Evolutionary conservation across 2,888 invertebrate genomes (phyloP), one percentile per base, ranked within the genome.

Genomic region (Hylaea fasciaria): DNA sequence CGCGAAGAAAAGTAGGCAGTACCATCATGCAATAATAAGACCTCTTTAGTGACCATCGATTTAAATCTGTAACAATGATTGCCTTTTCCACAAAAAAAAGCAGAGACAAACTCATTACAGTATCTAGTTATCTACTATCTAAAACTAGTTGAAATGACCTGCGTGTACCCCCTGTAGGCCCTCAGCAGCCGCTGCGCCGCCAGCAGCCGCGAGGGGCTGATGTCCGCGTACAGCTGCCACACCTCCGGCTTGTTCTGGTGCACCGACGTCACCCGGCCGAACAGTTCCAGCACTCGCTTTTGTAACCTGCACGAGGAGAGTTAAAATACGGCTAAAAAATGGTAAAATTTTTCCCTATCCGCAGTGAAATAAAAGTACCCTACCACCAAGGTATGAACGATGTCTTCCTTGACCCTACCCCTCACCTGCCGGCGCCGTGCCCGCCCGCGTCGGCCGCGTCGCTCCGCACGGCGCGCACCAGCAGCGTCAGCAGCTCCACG

Each of bases 141-240:
- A 22, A 22, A 2, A 22, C 22, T 22, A 32, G 32, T 9, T 1
- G n/a, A n/a, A 2, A 3, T 37, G 7, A 94, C 93, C 81, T 95
- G 94, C n/a, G 95, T 95, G 65, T 93, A 94, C 0, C 95, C 95
- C 53, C 95, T 94, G 78, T 96, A 96, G 0, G 97, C 95, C 80
- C 96, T 95, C 68, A 97, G 95, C 16, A 97, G 90, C 61, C 96
- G 94, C 76, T 97, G 96, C 0, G 94, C 94, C 70, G 93, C 93
- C 28, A 94, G 83, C 22, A 94, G 77, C 13, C 92, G 86, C 0
- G 93, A 93, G 0, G 94, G 91, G 17, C 95, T 94, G 61, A 97
- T 81, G 70, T 95, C 93, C 0, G 97, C 96, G 74, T 98, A 97
- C 61, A 97, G 80, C 75, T 95, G 94, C 98, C 98, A 98, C 7